A percentile compares a stretch with the other conserved stretches of the same genome.
These are phyloP conservation scores for Scaptomyza caliginosa DNA, from an alignment of 2,888 invertebrate genomes.

Conservation along the genomic window DNA sequence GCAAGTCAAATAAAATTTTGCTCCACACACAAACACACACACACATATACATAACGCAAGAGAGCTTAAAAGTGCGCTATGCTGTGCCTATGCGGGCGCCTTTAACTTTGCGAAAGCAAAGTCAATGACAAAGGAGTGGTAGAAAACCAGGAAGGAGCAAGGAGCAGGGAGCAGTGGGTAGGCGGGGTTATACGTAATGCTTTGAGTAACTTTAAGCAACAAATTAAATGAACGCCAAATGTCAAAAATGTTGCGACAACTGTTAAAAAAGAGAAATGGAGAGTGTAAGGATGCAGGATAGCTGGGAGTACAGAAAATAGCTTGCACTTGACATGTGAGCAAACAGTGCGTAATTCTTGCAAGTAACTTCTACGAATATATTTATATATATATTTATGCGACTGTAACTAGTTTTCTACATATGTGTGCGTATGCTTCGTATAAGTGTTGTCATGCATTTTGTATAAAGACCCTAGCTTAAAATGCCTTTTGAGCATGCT, in stretches of 20 bases:
- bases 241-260: constrained; percentile 30
- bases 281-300: constrained; percentile 21
- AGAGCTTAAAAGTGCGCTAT: constrained; percentile 30
- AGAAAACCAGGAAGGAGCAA: neutral
- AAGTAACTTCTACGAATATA: neutral
- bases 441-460: constrained; percentile 26
- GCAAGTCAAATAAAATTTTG: constrained; percentile 53
- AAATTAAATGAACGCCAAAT: constrained; percentile 46
- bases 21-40: constrained; percentile 39
- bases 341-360: constrained; percentile 5
- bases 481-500: constrained; percentile 48
- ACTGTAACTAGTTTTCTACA: neutral
- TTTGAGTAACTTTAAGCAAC: constrained; percentile 37
- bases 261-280: neutral
- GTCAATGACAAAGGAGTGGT: constrained; percentile 33
- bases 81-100: constrained; percentile 49
- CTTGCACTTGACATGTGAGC: constrained; percentile 9
- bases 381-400: neutral
- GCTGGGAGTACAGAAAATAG: constrained; percentile 12
- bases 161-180: neutral
- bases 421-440: constrained; percentile 12
- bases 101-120: constrained; percentile 36
- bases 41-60: constrained; percentile 21
- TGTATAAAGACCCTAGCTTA: constrained; percentile 31
- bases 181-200: neutral